Evolutionary conservation across 2,888 invertebrate genomes (phyloP).

Genomic region (Thecophora atra): DNA sequence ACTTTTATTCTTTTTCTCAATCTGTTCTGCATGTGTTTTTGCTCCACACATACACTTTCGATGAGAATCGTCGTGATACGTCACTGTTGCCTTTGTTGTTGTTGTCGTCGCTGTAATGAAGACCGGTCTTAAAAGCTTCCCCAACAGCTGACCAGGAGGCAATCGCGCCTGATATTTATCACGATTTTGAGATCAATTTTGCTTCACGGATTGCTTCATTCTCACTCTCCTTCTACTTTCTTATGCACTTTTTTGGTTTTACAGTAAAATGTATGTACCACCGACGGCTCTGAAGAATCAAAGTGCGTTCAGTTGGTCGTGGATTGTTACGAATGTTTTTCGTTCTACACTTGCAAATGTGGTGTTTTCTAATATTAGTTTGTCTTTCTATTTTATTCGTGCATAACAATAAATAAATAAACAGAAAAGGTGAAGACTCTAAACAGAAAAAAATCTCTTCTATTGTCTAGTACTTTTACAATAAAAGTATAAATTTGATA

Average conservation of each 20-base stretch:
- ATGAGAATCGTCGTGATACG: not conserved
- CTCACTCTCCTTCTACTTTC: not conserved
- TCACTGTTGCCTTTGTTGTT: conserved; percentile 6
- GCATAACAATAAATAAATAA: too few relatives aligned
- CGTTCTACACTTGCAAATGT: not conserved
- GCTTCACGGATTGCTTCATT: not conserved
- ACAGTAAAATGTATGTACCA: not conserved
- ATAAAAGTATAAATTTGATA: too few relatives aligned
- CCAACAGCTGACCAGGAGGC: conserved; percentile 34
- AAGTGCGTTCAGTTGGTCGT: conserved; percentile 21
- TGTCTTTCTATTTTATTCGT: not conserved
- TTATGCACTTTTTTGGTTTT: not conserved
- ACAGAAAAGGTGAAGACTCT: too few relatives aligned
- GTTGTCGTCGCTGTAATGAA: conserved; percentile 19
- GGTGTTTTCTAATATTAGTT: not conserved
- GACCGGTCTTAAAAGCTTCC: conserved; percentile 29
- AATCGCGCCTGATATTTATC: conserved; percentile 23
- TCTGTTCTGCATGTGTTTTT: too few relatives aligned
- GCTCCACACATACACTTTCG: too few relatives aligned
- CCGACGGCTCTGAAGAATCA: not conserved
- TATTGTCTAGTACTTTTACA: too few relatives aligned
- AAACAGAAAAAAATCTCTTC: too few relatives aligned
- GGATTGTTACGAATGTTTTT: not conserved
- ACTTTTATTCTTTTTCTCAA: too few relatives aligned
- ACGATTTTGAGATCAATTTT: conserved; percentile 24